A percentile compares a stretch with the other conserved stretches of the same genome.
phyloP scores from a whole-genome alignment of 2,888 invertebrate species.

The Erebia palarica region DNA sequence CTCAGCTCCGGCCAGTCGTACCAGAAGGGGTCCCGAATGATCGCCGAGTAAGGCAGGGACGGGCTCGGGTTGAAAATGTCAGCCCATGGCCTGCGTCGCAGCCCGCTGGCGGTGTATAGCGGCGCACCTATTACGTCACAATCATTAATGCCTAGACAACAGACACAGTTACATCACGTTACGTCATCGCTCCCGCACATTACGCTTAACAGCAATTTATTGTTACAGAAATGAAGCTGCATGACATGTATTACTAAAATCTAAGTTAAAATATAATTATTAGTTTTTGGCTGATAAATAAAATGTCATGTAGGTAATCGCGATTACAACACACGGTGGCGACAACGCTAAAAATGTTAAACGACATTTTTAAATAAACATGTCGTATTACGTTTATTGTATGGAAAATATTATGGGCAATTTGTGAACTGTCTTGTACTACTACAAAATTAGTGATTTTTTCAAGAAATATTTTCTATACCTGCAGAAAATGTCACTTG shows the following conservation, averaged over 20 bases:
- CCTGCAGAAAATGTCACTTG: not conserved
- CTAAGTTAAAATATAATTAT: constrained; percentile 27
- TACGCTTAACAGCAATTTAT: constrained; percentile 31
- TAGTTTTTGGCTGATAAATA: not conserved
- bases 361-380: not conserved
- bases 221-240: constrained; percentile 30
- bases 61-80: constrained; percentile 92
- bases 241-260: constrained; percentile 25
- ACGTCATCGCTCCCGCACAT: constrained; percentile 66
- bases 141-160: constrained; percentile 66
- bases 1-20: constrained; percentile 90
- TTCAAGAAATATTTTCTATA: not conserved
- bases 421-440: not conserved
- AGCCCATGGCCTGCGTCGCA: constrained; percentile 82
- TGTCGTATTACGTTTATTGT: not conserved
- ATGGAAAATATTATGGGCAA: not conserved
- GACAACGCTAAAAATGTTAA: not conserved
- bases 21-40: constrained; percentile 95
- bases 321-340: not conserved
- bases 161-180: constrained; percentile 59
- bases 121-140: constrained; percentile 84
- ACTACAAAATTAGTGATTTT: not conserved
- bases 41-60: constrained; percentile 88
- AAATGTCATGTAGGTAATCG: not conserved
- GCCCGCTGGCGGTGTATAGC: constrained; percentile 86